These are phyloP conservation scores for Tachyglossus aculeatus DNA, from an alignment of 2,797 vertebrate species.

Conservation along the genomic window DNA sequence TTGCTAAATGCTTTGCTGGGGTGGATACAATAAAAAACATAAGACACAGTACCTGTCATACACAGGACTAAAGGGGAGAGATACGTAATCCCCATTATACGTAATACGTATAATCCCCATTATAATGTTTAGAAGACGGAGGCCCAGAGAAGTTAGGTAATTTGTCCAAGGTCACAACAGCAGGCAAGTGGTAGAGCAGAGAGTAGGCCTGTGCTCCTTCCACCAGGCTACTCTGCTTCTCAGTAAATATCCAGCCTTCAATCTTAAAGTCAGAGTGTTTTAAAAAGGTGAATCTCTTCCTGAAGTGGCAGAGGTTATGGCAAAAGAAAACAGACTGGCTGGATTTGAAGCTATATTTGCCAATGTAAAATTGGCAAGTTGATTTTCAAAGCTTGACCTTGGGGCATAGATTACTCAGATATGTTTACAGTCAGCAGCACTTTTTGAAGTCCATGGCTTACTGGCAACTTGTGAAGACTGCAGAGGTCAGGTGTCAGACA, in stretches of 20 bases:
- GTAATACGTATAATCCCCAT: too few species aligned
- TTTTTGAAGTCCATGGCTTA: neutral
- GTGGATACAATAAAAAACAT: too few species aligned
- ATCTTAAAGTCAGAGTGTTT: neutral
- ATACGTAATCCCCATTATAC: too few species aligned
- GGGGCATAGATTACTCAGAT: neutral
- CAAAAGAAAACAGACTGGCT: neutral
- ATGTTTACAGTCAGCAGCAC: neutral
- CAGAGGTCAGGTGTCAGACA: constrained; percentile 5
- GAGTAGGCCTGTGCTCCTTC: too few species aligned
- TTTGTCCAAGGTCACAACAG: too few species aligned
- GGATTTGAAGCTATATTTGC: neutral
- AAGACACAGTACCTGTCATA: too few species aligned
- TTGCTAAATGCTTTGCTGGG: too few species aligned
- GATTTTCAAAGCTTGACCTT: neutral
- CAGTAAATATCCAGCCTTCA: constrained; percentile 2
- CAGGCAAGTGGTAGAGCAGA: too few species aligned
- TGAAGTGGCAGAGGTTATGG: neutral
- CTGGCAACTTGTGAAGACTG: neutral
- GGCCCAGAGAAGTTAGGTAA: too few species aligned
- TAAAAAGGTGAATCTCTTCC: constrained; percentile 15
- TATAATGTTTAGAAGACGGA: too few species aligned
- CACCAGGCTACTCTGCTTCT: too few species aligned
- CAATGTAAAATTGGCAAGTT: neutral
- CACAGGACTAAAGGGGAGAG: too few species aligned